Base-by-base conservation (phyloP, 2,888 invertebrate genomes). In the Coleophora flavipennella region DNA sequence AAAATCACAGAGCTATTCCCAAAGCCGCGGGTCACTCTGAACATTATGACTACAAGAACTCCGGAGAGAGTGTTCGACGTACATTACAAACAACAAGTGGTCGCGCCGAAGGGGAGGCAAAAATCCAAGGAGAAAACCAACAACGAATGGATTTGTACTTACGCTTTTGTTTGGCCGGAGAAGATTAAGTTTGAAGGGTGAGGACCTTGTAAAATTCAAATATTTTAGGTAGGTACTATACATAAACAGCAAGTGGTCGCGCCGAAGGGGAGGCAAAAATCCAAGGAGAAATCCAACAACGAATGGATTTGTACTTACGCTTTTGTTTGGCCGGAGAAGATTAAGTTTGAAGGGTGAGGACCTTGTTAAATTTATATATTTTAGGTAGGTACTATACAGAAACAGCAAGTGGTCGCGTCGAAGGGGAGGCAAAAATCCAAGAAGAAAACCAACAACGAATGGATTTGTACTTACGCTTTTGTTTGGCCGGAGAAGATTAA, bases 81-180 rank as follows among this genome's bases (percentile, higher is more conserved):
- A 13, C 57, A 72, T 29, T 70, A 72, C 46, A 81, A 74, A 45
- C 62, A 86, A 38, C 56, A 55, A 28, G 59, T 67, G 0, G 51
- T 58, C 0, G 48, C 66, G 1, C 67, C 67, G 0, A 69, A 67
- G 35, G 68, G 70, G 0, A 64, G 62, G 25, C 86, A 79, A 44
- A 83, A 29, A 29, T 29, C 9, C 4, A 29, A 63, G 64, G 12
- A 29, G 34, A n/a, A 67, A 6, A 62, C 65, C 11, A 36, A 31
- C 11, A 69, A 65, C 41, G 69, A 66, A 8, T 90, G 90, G 90
- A 67, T 57, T 0, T 88, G 87, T 46, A 83, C 68, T 10, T 88
- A 88, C 42, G 53, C 66, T 1, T 65, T 90, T 45, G 57, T 68
- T 28, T 91, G 90, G 90, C 90, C 91, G 0, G 80, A 84, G 50